These are phyloP conservation scores for Craterocephalus amniculus DNA, from an alignment of 2,797 vertebrate species.

Conservation along the genomic window DNA sequence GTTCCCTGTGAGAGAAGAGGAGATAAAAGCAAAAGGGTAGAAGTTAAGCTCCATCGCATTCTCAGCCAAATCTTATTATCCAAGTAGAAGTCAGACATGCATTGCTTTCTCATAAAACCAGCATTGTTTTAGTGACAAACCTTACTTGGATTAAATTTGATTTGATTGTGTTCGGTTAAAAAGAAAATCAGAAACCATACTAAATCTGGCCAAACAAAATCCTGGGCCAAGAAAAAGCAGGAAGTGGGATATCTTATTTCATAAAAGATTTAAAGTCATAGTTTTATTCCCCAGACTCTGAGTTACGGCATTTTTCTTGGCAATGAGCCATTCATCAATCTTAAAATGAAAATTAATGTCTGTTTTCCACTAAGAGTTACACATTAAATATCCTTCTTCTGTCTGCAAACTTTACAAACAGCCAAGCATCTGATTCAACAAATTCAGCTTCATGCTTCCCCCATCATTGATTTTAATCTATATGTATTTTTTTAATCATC, in stretches of 20 bases:
- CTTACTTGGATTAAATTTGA: not conserved
- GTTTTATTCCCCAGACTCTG: constrained; percentile 20
- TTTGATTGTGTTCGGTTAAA: not conserved
- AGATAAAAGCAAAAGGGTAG: not conserved
- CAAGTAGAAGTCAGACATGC: not conserved
- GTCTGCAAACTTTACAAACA: constrained; percentile 1
- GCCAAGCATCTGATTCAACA: not conserved
- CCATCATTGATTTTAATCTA: not conserved
- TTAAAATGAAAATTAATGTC: constrained; percentile 16
- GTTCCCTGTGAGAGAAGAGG: constrained; percentile 81
- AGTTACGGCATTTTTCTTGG: constrained; percentile 40
- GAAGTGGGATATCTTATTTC: not conserved
- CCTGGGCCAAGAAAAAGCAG: constrained; percentile 42
- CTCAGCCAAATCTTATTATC: not conserved
- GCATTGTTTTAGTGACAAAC: not conserved
- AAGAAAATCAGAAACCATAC: not conserved
- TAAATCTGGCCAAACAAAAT: constrained; percentile 18
- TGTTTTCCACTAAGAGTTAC: not conserved
- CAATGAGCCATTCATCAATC: constrained; percentile 4
- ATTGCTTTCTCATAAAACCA: constrained; percentile 12
- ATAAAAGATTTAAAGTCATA: constrained; percentile 17
- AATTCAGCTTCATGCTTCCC: not conserved
- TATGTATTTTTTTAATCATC: not conserved
- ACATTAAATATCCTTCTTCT: constrained; percentile 12
- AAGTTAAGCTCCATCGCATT: not conserved